Evolutionary conservation across 1,140 invertebrate genomes (phyloP), one percentile per base, ranked within the genome.

Genomic region (Trichonephila clavata): DNA sequence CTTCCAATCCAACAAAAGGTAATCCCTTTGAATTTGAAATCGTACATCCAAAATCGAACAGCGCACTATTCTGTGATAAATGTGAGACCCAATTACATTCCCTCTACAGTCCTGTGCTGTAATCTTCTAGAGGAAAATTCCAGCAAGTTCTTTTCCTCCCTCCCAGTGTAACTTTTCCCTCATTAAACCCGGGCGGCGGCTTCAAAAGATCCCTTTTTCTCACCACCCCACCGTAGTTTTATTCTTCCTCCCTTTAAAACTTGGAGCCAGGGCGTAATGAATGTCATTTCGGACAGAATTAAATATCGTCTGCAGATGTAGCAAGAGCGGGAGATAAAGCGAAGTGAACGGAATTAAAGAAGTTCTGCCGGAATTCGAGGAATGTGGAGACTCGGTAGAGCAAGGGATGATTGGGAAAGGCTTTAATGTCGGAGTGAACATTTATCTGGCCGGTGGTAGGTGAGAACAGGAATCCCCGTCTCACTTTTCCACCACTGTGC

Each of bases 211-310:
- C 27, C n/a, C 24, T 27, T 63, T n/a, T 71, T 71, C n/a, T 24
- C 68, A 71, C 24, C 68, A 18, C 24, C 14, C 13, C 68, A 18
- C 3, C 8, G 20, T 13, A 32, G 24, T 71, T 71, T 71, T 71
- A 71, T 71, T 71, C 68, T 71, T 71, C 68, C 68, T 24, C 68
- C 68, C 27, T 71, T 71, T 71, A 71, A 71, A 71, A 71, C 68
- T 71, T 71, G 24, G 14, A 63, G 24, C 24, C 10, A 24, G n/a
- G n/a, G n/a, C 27, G 68, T 71, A 71, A 71, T 71, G 68, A 71
- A 71, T 71, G 68, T 71, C 68, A 71, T 71, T 71, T 71, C 68
- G 68, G 68, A 71, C 27, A 71, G 68, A 71, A 71, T 71, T 71
- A 71, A 71, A 71, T 71, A 71, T 71, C 68, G 68, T 71, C 68